Evolutionary conservation across 1,140 invertebrate genomes (phyloP), one percentile per base, ranked within the genome.

Genomic region (Dreissena rostriformis): DNA sequence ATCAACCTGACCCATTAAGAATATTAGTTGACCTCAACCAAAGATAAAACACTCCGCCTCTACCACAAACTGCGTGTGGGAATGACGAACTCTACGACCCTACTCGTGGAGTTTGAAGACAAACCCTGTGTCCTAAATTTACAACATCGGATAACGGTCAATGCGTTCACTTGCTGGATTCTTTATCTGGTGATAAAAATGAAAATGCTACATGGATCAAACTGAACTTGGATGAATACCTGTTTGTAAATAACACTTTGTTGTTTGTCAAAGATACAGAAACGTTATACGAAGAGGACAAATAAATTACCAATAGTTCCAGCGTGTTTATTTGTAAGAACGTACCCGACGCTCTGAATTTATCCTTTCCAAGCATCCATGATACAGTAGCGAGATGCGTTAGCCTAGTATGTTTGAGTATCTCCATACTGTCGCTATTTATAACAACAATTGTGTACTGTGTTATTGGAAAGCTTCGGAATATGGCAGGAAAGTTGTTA

Each of bases 401-500:
- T 17, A 87, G 85, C 19, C 26, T 86, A 26, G 52, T 86, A 39
- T 86, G 88, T 11, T n/a, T 87, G 0, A 61, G 86, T 7, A 52
- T 90, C 14, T 91, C 90, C 14, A 17, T 91, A 15, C 22, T 85
- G 22, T 87, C 84, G 4, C 77, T 91, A 14, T 39, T 83, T 15
- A 52, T 88, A 26, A 84, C 78, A 8, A 85, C 95, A 14, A 10
- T 90, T 2, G 90, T 94, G 1, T 94, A 94, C 81, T 61, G 89
- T 4, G 57, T 91, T 0, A 83, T 95, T 8, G 89, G 91, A n/a
- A 90, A 92, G 39, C 86, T 95, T 72, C 87, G 93, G 61, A 95
- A 95, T 83, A 87, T 93, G 12, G 94, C 94, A 0, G 95, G 94
- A 1, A 94, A 93, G 82, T 94, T 94, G 84, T 86, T 95, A 8